phyloP scores from a whole-genome alignment of 2,888 invertebrate species.

The Pyralis farinalis region DNA sequence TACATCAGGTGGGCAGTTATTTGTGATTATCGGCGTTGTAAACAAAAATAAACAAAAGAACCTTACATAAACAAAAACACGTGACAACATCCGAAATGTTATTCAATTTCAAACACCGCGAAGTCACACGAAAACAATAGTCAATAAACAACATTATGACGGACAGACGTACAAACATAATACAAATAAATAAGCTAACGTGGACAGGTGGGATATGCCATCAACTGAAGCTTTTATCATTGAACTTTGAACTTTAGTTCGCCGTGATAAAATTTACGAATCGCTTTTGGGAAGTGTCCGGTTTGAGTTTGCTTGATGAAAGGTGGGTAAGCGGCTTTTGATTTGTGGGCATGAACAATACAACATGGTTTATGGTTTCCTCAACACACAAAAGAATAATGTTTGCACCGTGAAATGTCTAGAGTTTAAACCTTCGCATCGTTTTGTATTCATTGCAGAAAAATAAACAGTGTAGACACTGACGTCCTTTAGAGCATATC shows the following conservation, averaged over 20 bases:
- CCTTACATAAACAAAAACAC: neutral
- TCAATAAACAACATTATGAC: constrained; percentile 58
- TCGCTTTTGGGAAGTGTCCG: constrained; percentile 11
- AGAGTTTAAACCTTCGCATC: constrained; percentile 5
- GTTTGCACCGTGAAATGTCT: constrained; percentile 27
- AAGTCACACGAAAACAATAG: constrained; percentile 42
- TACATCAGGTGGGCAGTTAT: too few species aligned
- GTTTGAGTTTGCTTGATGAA: constrained; percentile 29
- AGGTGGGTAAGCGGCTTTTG: constrained; percentile 59
- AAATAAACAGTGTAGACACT: constrained; percentile 1
- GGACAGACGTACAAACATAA: constrained; percentile 41
- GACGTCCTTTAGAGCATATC: too few species aligned
- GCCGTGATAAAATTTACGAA: constrained; percentile 16
- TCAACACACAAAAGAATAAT: constrained; percentile 50
- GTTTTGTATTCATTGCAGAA: constrained; percentile 1
- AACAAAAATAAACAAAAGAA: neutral
- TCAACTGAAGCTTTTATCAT: neutral
- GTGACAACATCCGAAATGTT: constrained; percentile 9
- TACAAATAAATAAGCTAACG: constrained; percentile 35
- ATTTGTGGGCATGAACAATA: constrained; percentile 62
- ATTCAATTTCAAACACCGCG: constrained; percentile 7
- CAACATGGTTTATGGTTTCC: constrained; percentile 67
- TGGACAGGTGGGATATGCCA: constrained; percentile 23
- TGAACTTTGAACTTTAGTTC: constrained; percentile 18
- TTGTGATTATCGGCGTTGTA: too few species aligned